Percentiles rank a stretch among this genome's conserved stretches.
Evolutionary conservation across 2,888 invertebrate species (phyloP).

Genomic region (Mamestra brassicae): DNA sequence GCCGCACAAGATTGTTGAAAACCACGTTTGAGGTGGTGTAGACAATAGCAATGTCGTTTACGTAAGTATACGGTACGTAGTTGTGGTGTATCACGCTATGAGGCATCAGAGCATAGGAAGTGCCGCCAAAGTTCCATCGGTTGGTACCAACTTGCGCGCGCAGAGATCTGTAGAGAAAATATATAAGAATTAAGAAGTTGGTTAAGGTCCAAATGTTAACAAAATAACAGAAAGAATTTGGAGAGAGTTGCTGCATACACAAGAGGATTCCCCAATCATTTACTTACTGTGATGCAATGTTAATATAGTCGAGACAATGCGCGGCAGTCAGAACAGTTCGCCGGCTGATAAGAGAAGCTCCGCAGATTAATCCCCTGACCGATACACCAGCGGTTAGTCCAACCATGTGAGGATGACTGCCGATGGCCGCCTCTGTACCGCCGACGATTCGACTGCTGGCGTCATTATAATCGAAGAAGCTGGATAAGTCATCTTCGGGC

Average conservation of each 20-base stretch:
- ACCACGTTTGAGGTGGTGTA: slow-evolving; percentile 8
- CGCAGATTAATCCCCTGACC: slow-evolving; percentile 76
- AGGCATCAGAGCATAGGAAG: slow-evolving; percentile 5
- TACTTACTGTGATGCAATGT: too few species aligned
- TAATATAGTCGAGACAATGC: slow-evolving; percentile 69
- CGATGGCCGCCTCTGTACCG: slow-evolving; percentile 72
- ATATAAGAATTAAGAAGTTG: too few species aligned
- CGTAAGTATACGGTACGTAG: not conserved
- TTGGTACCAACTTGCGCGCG: slow-evolving; percentile 3
- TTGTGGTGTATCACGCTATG: not conserved
- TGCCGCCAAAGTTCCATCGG: slow-evolving; percentile 8
- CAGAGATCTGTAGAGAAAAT: too few species aligned
- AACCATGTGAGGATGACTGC: slow-evolving; percentile 79
- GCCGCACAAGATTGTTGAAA: slow-evolving; percentile 5
- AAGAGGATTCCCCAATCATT: too few species aligned
- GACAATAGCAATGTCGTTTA: slow-evolving; percentile 7
- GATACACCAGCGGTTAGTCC: slow-evolving; percentile 72
- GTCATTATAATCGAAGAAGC: slow-evolving; percentile 76
- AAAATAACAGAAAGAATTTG: too few species aligned
- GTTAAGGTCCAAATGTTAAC: too few species aligned
- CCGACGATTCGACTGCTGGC: slow-evolving; percentile 78
- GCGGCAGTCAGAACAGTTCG: slow-evolving; percentile 81
- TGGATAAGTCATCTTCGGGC: slow-evolving; percentile 68
- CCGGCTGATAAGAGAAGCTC: slow-evolving; percentile 75
- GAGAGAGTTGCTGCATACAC: too few species aligned